phyloP scores from a whole-genome alignment of 2,888 invertebrate genomes.

The Oxycera nigricornis region DNA sequence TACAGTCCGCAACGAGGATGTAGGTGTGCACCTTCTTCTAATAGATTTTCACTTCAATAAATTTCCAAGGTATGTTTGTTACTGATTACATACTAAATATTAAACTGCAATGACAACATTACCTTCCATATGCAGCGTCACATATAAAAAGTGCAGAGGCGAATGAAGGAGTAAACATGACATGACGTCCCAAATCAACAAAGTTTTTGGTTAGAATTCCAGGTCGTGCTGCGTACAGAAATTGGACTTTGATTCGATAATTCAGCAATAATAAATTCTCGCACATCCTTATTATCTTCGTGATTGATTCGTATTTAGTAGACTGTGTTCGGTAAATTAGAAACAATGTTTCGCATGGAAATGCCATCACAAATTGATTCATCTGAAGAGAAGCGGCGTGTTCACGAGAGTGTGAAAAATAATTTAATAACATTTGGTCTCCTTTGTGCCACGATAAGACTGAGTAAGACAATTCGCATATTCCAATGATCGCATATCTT shows the following conservation, averaged over 20 bases:
- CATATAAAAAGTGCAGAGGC: no score
- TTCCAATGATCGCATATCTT: background rate
- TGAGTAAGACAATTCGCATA: conserved; percentile 51
- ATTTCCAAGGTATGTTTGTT: no score
- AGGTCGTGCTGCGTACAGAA: background rate
- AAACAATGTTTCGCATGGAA: conserved; percentile 58
- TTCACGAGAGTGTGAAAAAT: conserved; percentile 56
- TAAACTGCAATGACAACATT: no score
- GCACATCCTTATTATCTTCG: background rate
- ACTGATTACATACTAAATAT: no score
- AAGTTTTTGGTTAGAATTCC: no score
- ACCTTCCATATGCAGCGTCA: no score
- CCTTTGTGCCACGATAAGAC: conserved; percentile 55
- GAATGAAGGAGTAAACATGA: no score
- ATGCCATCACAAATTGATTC: conserved; percentile 58
- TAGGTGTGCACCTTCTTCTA: no score
- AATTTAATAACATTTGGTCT: conserved; percentile 57
- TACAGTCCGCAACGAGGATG: no score
- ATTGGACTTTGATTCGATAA: background rate
- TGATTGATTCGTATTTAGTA: background rate
- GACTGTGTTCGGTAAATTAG: background rate
- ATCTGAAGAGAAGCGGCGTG: conserved; percentile 58
- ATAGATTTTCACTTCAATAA: no score
- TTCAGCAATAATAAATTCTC: background rate
- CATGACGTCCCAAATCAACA: no score